Conservation (phyloP, 2,797 vertebrate genomes). For the Alectoris magna region DNA sequence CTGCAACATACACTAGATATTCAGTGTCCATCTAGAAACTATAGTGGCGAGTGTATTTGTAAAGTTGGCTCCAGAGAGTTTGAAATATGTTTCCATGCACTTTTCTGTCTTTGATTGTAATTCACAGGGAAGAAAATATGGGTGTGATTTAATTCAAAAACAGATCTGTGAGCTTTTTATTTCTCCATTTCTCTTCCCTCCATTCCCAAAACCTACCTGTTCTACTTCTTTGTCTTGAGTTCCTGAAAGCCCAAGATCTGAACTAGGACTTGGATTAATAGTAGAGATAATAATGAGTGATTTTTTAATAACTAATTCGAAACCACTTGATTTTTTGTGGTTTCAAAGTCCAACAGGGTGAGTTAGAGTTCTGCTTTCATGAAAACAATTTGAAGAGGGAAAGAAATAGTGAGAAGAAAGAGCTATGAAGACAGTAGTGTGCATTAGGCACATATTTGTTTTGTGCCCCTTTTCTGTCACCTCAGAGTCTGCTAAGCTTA, state of each 20-base stretch:
- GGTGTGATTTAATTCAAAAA: neutral
- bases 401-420: neutral
- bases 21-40: neutral
- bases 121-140: neutral
- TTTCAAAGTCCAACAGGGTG: neutral
- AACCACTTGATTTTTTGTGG: accelerated
- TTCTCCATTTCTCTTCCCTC: neutral
- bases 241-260: neutral
- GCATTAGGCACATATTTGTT: neutral
- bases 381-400: neutral
- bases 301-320: neutral
- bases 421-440: neutral
- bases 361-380: neutral
- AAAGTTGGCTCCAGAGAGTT: neutral
- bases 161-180: neutral
- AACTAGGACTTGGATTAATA: neutral
- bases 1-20: neutral
- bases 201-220: neutral
- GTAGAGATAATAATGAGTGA: neutral
- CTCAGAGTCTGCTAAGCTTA: neutral
- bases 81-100: neutral
- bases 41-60: neutral
- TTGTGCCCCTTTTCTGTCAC: neutral
- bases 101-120: neutral
- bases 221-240: neutral